Percentiles rank a stretch among this genome's conserved stretches.
These are phyloP conservation scores for Ageneiosus marmoratus DNA, from an alignment of 2,113 vertebrate species.

Conservation along the genomic window DNA sequence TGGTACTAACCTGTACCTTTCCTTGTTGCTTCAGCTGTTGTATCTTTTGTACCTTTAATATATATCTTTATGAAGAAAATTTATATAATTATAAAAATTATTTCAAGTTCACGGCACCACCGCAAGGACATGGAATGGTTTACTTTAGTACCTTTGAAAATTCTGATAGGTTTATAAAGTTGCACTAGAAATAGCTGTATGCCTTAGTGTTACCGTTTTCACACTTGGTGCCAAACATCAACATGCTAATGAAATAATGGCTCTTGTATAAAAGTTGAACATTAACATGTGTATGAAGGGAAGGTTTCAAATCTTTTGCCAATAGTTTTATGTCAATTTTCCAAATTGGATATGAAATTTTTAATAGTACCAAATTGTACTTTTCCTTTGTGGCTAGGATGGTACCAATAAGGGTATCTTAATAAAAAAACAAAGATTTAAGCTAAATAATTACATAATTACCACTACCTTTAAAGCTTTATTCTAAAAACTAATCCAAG, in stretches of 20 bases:
- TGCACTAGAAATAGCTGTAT: neutral
- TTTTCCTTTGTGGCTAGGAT: neutral
- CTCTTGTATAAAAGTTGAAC: neutral
- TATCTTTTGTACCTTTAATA: neutral
- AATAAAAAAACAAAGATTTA: neutral
- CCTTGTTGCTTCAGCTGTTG: too few relatives aligned
- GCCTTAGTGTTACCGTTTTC: neutral
- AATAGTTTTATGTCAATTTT: neutral
- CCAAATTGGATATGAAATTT: neutral
- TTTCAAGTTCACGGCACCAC: neutral
- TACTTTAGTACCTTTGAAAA: neutral
- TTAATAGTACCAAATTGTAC: neutral
- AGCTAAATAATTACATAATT: neutral
- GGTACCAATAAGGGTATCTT: neutral
- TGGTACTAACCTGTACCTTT: too few relatives aligned
- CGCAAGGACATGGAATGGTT: neutral
- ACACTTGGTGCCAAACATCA: too few relatives aligned
- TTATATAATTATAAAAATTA: neutral
- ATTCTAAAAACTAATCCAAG: neutral
- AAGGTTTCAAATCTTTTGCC: neutral
- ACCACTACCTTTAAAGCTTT: neutral
- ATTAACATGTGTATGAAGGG: neutral
- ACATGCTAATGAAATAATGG: neutral
- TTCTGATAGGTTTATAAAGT: neutral
- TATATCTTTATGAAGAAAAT: neutral